Base-by-base conservation (phyloP, 1,140 invertebrate species). In the Pseudomyrmex flavicornis region DNA sequence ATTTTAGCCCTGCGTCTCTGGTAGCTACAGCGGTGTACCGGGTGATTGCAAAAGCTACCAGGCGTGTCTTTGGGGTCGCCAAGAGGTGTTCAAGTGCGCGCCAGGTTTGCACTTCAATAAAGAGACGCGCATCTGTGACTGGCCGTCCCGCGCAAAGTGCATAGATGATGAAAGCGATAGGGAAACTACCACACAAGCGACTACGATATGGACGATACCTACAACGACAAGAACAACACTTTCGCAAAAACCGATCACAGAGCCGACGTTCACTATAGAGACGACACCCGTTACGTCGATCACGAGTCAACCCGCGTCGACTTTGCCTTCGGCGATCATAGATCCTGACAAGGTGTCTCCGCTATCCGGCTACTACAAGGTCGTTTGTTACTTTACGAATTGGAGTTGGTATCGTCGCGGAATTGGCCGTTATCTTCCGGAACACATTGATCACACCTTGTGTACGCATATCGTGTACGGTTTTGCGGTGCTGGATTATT, bases 391-490 rank as follows among this genome's bases (percentile, higher is more conserved):
- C 91, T 98, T 98, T 91, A 98, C 98, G 0, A 99, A 98, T 90
- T 99, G 98, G 98, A 97, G 98, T 0, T 98, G 98, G 97, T 98
- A 98, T 87, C 95, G 97, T n/a, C 96, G 96, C 84, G 97, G 97
- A 0, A 88, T 95, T 15, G 98, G 97, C 61, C 97, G 97, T 89
- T 98, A 97, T 86, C 93, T 96, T 1, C 98, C 98, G 0, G 97
- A 98, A 90, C 96, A 98, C 86, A 98, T 99, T 22, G 97, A 99
- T 91, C 95, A 97, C 1, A 96, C 96, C 54, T 95, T 99, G 0
- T 99, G 98, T 90, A 98, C 98, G 0, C 98, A 99, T 90, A 97
- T 99, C 68, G 96, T 99, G 1, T 99, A 99, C 90, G 98, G 98
- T 26, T 99, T 99, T 91, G 98, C 98, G 1, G 97, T 98, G 1